phyloP scores from a whole-genome alignment of 1,140 invertebrate genomes.

The Oedothorax gibbosus region DNA sequence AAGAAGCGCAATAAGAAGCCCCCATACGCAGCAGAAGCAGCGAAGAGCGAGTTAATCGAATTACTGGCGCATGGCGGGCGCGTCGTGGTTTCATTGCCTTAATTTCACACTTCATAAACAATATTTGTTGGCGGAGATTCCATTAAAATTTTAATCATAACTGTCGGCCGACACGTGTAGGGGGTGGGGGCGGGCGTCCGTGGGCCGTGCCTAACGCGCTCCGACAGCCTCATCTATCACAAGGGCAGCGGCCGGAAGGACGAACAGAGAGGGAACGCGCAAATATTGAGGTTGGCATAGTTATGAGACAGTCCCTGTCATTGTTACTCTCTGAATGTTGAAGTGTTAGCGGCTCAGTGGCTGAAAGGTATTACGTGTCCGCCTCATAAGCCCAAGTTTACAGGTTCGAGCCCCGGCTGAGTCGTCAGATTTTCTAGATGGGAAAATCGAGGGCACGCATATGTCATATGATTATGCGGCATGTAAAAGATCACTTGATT shows the following conservation, averaged over 20 bases:
- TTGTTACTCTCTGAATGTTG: background rate
- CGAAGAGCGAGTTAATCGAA: slow-evolving; percentile 45
- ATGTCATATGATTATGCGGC: no score
- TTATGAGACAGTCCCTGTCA: background rate
- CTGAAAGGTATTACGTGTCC: no score
- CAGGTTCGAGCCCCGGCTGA: no score
- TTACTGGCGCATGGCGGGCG: slow-evolving; percentile 56
- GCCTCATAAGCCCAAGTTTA: no score
- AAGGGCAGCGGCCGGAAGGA: slow-evolving; percentile 50
- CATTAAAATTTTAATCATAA: slow-evolving; percentile 62
- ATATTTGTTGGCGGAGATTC: slow-evolving; percentile 61
- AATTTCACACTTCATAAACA: slow-evolving; percentile 62
- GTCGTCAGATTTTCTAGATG: no score
- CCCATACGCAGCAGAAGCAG: background rate
- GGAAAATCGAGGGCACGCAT: no score
- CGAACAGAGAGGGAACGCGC: background rate
- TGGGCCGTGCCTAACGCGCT: slow-evolving; percentile 54
- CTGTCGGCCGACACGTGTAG: slow-evolving; percentile 49
- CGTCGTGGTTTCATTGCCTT: slow-evolving; percentile 59
- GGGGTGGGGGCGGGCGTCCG: slow-evolving; percentile 26
- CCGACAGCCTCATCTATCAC: slow-evolving; percentile 61
- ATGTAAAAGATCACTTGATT: no score
- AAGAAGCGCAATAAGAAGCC: background rate
- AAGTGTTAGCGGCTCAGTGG: no score
- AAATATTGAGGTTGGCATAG: background rate